Conservation (phyloP, 1,140 invertebrate species). For the Heterodera schachtii region DNA sequence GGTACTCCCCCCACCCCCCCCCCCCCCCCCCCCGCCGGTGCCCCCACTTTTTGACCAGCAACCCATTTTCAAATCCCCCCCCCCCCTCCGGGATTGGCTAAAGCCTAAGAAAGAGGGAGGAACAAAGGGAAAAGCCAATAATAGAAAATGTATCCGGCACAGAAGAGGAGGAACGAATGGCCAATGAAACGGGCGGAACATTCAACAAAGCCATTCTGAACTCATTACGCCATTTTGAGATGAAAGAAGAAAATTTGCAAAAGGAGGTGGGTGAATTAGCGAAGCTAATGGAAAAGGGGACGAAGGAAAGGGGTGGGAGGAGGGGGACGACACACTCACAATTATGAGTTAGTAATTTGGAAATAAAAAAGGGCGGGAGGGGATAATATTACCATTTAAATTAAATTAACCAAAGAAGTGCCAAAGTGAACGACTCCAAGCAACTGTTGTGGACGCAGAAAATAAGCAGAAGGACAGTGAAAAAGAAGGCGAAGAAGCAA, state of each 20-base stretch:
- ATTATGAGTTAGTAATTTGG: no score
- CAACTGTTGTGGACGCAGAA: neutral
- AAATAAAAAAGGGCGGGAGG: no score
- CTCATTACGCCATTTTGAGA: constrained; percentile 10
- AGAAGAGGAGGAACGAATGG: constrained; percentile 15
- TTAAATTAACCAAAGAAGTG: neutral
- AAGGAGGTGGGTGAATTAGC: no score
- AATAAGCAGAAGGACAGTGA: neutral
- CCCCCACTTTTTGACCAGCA: no score
- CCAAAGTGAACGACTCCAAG: neutral
- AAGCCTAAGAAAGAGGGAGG: no score
- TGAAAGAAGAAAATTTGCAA: neutral
- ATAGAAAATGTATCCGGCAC: neutral
- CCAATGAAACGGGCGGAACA: neutral
- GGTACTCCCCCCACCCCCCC: no score
- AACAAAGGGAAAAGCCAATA: neutral
- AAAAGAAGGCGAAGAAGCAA: constrained; percentile 3
- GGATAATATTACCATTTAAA: neutral
- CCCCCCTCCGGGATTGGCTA: no score
- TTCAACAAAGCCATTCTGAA: constrained; percentile 18
- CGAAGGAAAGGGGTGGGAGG: neutral
- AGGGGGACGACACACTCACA: neutral
- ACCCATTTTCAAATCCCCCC: no score
- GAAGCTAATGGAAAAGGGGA: neutral
- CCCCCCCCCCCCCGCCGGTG: no score